Base-by-base conservation (phyloP, 2,113 vertebrate genomes). In the Paradoxurus hermaphroditus region DNA sequence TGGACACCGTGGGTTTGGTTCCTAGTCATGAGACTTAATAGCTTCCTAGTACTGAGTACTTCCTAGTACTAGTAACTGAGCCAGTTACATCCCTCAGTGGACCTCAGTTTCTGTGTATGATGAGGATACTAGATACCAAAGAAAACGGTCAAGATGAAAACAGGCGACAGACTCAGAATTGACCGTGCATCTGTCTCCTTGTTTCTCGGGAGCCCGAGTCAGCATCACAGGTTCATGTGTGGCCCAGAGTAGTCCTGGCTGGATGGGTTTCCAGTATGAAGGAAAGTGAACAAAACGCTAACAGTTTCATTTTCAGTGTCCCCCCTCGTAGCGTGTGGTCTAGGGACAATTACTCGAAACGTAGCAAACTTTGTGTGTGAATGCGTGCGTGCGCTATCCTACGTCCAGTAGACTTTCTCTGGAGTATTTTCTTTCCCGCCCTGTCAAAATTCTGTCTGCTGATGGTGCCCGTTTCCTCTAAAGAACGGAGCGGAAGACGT, bases 401-500 rank as follows among this genome's bases (percentile, higher is more conserved):
- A 14, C 4, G 10, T 4, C 3, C 10, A 7, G 11, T 5, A 2
- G 56, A 29, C 29, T 0, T 36, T 23, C 1, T 19, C 12, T 6
- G 13, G 3, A 15, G 0, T 3, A 0, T 9, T 1, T 31, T n/a
- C 7, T 34, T 2, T 14, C 51, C 41, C 2, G 0, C 8, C 19
- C 11, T 31, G 23, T 18, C 3, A 0, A 10, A 29, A n/a, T 15
- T 19, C 41, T 5, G 2, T 7, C 3, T 6, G 1, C 53, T 67
- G 46, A 23, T 0, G 2, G 1, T 0, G 8, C 14, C 0, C 19
- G 3, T 72, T 93, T 96, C 79, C 25, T 41, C 91, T 70, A 34
- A 98, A 99, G 99, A 99, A 99, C 9, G 99, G 99, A 84, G 99
- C 99, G 0, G 99, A 99, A 5, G 99, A 99, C 31, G 99, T 99